These are phyloP conservation scores for Hemaris fuciformis DNA, from an alignment of 2,888 invertebrate genomes.

Conservation along the genomic window DNA sequence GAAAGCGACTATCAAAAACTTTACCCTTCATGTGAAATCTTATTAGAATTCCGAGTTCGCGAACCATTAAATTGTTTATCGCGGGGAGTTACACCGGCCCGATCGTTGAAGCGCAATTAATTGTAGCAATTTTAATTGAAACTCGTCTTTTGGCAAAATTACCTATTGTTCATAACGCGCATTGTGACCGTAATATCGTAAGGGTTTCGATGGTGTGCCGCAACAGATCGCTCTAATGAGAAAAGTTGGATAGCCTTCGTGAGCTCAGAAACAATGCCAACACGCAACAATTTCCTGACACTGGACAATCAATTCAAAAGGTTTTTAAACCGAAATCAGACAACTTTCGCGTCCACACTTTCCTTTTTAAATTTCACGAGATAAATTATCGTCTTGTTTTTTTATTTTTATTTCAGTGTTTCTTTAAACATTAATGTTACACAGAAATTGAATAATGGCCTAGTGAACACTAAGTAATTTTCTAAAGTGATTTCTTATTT, in stretches of 20 bases:
- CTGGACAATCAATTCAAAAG: slow-evolving; percentile 75
- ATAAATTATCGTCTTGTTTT: slow-evolving; percentile 44
- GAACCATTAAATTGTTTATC: background rate
- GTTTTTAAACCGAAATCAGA: slow-evolving; percentile 44
- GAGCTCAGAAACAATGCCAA: slow-evolving; percentile 66
- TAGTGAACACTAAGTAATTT: background rate
- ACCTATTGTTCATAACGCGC: slow-evolving; percentile 46
- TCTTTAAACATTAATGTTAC: background rate
- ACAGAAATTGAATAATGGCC: no score
- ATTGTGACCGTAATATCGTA: slow-evolving; percentile 43
- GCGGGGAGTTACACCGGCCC: background rate
- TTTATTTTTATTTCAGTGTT: background rate
- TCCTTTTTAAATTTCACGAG: slow-evolving; percentile 31
- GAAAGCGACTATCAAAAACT: background rate
- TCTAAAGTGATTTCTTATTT: background rate
- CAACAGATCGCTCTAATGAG: slow-evolving; percentile 74
- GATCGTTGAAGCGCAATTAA: slow-evolving; percentile 23
- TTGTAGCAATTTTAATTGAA: slow-evolving; percentile 28
- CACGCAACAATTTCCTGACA: slow-evolving; percentile 70
- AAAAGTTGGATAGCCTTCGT: slow-evolving; percentile 71
- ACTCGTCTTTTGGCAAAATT: slow-evolving; percentile 33
- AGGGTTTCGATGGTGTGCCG: slow-evolving; percentile 54
- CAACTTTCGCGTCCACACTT: slow-evolving; percentile 50
- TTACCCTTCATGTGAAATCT: background rate
- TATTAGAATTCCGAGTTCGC: background rate